These are phyloP conservation scores for Halichoeres trimaculatus DNA, from an alignment of 2,113 vertebrate species.

Conservation along the genomic window DNA sequence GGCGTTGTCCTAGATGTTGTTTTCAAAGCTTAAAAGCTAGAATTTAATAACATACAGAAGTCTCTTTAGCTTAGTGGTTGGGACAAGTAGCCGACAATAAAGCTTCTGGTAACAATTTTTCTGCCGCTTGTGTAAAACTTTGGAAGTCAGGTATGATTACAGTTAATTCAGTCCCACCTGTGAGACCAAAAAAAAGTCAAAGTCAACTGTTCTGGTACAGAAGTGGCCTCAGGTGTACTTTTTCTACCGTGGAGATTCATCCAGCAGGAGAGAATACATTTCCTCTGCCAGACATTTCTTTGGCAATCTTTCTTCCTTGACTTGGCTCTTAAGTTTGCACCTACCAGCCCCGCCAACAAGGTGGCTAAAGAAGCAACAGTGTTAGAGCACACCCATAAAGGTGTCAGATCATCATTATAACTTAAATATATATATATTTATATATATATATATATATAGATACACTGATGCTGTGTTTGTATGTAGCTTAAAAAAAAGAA, in stretches of 20 bases:
- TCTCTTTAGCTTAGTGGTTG: neutral
- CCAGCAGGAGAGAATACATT: conserved; percentile 69
- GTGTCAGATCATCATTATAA: conserved; percentile 50
- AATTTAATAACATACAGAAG: neutral
- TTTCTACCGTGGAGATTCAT: conserved; percentile 71
- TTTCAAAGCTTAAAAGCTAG: neutral
- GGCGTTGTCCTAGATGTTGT: neutral
- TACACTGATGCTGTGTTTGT: neutral
- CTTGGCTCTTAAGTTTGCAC: conserved; percentile 71
- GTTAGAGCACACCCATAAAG: conserved; percentile 55
- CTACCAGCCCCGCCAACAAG: conserved; percentile 70
- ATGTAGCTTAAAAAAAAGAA: conserved; percentile 3
- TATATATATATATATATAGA: too few species aligned
- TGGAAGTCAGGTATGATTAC: conserved; percentile 59
- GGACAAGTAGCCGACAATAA: neutral
- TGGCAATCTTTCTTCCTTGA: conserved; percentile 76
- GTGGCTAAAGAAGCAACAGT: conserved; percentile 72
- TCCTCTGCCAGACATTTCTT: conserved; percentile 79
- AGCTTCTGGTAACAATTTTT: conserved; percentile 15
- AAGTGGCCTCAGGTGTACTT: conserved; percentile 77
- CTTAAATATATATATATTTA: neutral
- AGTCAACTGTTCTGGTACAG: conserved; percentile 75
- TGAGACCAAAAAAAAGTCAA: conserved; percentile 69
- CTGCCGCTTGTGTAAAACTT: conserved; percentile 34
- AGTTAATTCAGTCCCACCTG: conserved; percentile 73